phyloP scores from a whole-genome alignment of 2,113 vertebrate genomes.

The Rhagologus leucostigma region DNA sequence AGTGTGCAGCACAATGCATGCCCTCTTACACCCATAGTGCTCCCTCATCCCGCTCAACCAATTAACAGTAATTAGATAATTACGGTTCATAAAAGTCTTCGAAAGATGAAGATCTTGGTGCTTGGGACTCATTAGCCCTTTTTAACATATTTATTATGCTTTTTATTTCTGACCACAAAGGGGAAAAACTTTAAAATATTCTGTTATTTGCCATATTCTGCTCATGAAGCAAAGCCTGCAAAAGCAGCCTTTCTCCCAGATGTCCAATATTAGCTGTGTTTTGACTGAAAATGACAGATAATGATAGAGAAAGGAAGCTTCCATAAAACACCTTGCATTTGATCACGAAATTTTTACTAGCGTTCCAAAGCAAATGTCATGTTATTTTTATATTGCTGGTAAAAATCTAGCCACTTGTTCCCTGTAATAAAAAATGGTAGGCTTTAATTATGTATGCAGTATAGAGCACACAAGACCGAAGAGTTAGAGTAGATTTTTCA shows the following conservation, averaged over 20 bases:
- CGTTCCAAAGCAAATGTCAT: not conserved
- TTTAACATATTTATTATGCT: constrained; percentile 52
- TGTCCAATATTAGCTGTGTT: constrained; percentile 7
- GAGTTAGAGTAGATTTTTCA: not conserved
- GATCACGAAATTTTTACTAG: not conserved
- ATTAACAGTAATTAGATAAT: constrained; percentile 70
- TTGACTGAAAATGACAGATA: constrained; percentile 28
- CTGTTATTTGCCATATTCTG: not conserved
- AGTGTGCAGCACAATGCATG: not conserved
- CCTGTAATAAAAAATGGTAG: not conserved
- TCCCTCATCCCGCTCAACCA: constrained; percentile 33
- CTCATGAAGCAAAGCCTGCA: constrained; percentile 5
- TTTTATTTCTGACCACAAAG: constrained; percentile 55
- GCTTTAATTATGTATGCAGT: not conserved
- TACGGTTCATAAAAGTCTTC: constrained; percentile 48
- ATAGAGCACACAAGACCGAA: not conserved
- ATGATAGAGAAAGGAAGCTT: not conserved
- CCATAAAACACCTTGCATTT: constrained; percentile 5
- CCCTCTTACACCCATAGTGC: not conserved
- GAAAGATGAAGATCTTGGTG: constrained; percentile 38
- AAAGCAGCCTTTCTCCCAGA: constrained; percentile 1
- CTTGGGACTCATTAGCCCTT: constrained; percentile 49
- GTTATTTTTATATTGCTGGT: not conserved
- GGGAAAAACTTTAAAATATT: constrained; percentile 27
- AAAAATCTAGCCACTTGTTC: constrained; percentile 17